Percentiles rank a stretch among this genome's conserved stretches.
Evolutionary conservation across 2,113 vertebrate species (phyloP).

Genomic region (Notarius quadriscutis): DNA sequence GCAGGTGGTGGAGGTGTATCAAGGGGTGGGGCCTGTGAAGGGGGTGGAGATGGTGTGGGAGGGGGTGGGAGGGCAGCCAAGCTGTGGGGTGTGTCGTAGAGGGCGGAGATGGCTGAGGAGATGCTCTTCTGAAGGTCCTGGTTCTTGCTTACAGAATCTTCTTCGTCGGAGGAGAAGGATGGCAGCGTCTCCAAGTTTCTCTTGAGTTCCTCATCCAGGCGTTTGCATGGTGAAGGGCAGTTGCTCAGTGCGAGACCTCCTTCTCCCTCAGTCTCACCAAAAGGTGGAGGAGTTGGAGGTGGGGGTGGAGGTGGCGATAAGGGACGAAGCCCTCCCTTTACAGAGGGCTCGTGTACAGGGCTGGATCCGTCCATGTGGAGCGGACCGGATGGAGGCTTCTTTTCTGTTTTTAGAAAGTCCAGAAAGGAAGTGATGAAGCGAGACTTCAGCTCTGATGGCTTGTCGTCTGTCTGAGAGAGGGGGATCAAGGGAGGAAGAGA

Average conservation of each 20-base stretch:
- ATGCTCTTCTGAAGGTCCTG: constrained; percentile 92
- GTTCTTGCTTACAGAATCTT: constrained; percentile 89
- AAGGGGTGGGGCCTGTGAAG: constrained; percentile 52
- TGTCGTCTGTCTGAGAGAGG: constrained; percentile 78
- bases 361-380: constrained; percentile 63
- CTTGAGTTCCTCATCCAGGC: constrained; percentile 86
- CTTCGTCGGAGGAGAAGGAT: constrained; percentile 89
- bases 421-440: constrained; percentile 89
- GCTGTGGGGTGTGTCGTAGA: constrained; percentile 83
- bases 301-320: constrained; percentile 59
- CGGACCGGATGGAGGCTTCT: constrained; percentile 68
- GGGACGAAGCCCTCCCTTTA: constrained; percentile 66
- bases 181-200: constrained; percentile 86
- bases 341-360: constrained; percentile 56
- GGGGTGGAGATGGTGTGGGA: constrained; percentile 57
- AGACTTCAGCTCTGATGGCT: constrained; percentile 83
- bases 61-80: constrained; percentile 64
- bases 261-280: constrained; percentile 64
- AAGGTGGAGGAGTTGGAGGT: constrained; percentile 52
- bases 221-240: constrained; percentile 82
- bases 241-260: constrained; percentile 75
- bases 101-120: constrained; percentile 87
- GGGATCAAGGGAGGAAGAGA: constrained; percentile 2
- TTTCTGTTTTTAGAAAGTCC: constrained; percentile 87
- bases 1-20: constrained; percentile 63